A percentile compares a stretch with the other conserved stretches of the same genome.
phyloP scores from a whole-genome alignment of 2,113 vertebrate species.

The Callocephalon fimbriatum region DNA sequence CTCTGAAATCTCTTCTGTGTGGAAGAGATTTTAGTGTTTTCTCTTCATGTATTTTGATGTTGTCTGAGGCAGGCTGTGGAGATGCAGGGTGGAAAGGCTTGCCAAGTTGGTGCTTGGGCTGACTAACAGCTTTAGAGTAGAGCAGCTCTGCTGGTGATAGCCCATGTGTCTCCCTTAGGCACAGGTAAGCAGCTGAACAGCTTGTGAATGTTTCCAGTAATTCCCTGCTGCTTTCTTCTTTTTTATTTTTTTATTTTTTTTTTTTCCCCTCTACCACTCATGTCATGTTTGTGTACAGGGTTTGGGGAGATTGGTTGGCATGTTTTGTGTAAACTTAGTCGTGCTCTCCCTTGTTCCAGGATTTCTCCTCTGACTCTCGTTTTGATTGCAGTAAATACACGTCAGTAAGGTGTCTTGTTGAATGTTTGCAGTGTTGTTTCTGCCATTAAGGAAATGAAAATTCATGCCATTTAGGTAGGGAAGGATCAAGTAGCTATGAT shows the following conservation, averaged over 20 bases:
- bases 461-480: constrained; percentile 73
- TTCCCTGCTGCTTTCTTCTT: not conserved
- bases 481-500: constrained; percentile 56
- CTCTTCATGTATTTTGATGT: constrained; percentile 75
- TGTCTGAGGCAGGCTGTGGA: constrained; percentile 74
- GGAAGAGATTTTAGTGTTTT: constrained; percentile 70
- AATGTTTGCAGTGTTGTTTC: constrained; percentile 59
- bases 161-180: constrained; percentile 68
- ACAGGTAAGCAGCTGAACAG: constrained; percentile 72
- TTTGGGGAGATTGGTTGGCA: constrained; percentile 53
- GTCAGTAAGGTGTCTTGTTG: constrained; percentile 37
- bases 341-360: constrained; percentile 45
- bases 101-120: constrained; percentile 74
- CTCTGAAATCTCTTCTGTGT: constrained; percentile 70
- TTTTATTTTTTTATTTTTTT: not conserved
- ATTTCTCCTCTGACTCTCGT: constrained; percentile 48
- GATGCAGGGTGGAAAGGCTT: constrained; percentile 70
- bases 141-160: constrained; percentile 73
- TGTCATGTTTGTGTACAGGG: constrained; percentile 25
- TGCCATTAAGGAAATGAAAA: constrained; percentile 76
- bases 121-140: constrained; percentile 78
- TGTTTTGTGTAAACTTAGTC: constrained; percentile 64
- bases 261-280: not conserved
- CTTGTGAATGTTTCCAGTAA: constrained; percentile 47
- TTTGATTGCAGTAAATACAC: not conserved